A percentile compares a stretch with the other conserved stretches of the same genome.
Evolutionary conservation across 1,140 invertebrate species (phyloP).

Genomic region (Callitettix versicolor): DNA sequence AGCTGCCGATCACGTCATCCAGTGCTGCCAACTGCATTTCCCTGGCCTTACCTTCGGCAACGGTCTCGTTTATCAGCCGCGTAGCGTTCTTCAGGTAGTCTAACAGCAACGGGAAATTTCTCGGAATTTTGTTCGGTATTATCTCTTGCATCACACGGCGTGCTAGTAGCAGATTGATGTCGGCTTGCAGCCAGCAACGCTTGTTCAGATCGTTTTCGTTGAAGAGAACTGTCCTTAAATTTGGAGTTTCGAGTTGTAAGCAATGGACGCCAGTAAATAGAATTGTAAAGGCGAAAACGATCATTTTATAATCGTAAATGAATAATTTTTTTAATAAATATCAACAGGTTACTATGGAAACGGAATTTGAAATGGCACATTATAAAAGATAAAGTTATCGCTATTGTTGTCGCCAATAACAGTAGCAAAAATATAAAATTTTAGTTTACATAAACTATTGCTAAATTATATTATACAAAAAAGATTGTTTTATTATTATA

Average conservation of each 20-base stretch:
- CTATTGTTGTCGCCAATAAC: background rate
- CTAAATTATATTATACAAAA: no score
- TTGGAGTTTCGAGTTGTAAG: constrained; percentile 2
- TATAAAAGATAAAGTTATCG: no score
- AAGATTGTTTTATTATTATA: no score
- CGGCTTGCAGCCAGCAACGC: constrained; percentile 1
- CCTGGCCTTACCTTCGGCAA: background rate
- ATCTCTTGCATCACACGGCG: constrained; percentile 21
- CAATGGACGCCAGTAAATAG: background rate
- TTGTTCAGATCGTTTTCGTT: background rate
- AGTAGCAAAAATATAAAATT: background rate
- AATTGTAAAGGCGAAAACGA: background rate
- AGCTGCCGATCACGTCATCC: constrained; percentile 22
- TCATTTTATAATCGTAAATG: no score
- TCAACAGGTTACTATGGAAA: no score
- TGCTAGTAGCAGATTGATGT: constrained; percentile 15
- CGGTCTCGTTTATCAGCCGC: background rate
- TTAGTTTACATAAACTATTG: no score
- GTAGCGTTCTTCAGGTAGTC: constrained; percentile 13
- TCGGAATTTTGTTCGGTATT: constrained; percentile 17
- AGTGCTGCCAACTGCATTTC: constrained; percentile 1
- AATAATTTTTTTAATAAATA: no score
- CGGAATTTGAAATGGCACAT: no score
- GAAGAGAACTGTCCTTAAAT: constrained; percentile 11
- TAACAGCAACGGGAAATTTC: constrained; percentile 12